These are phyloP conservation scores for Chelmon rostratus DNA, from an alignment of 2,797 vertebrate species.

Conservation along the genomic window DNA sequence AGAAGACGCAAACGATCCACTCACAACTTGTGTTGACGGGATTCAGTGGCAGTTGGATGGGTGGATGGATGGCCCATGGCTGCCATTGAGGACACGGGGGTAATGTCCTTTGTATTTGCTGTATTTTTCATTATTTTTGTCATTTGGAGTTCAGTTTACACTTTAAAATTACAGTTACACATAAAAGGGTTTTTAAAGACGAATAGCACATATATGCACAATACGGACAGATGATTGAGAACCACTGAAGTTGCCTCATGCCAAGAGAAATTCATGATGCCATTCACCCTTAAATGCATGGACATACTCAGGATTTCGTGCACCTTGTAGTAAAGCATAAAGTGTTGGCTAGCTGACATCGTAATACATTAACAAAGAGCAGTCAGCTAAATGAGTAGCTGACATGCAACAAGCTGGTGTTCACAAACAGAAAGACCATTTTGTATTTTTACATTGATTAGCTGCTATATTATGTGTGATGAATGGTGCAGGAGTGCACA, in stretches of 20 bases:
- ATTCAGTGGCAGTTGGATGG: background rate
- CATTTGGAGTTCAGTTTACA: too few species aligned
- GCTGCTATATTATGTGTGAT: background rate
- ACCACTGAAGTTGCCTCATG: background rate
- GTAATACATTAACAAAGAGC: background rate
- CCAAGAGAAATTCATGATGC: too few species aligned
- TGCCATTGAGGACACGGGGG: background rate
- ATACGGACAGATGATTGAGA: background rate
- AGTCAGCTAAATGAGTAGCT: background rate
- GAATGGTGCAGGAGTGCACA: background rate
- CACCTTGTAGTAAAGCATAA: background rate
- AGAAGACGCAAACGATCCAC: slow-evolving; percentile 20
- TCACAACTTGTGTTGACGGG: background rate
- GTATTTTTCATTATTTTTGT: background rate
- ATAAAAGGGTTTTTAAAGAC: too few species aligned
- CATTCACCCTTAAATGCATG: too few species aligned
- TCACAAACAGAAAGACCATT: background rate
- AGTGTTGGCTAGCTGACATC: background rate
- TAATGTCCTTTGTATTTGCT: background rate
- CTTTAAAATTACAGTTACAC: too few species aligned
- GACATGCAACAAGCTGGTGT: background rate
- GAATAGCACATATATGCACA: too few species aligned
- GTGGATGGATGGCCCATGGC: background rate
- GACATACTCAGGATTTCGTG: background rate
- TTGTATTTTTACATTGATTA: background rate